Evolutionary conservation across 2,888 invertebrate genomes (phyloP).

Genomic region (Heliconius cydno): DNA sequence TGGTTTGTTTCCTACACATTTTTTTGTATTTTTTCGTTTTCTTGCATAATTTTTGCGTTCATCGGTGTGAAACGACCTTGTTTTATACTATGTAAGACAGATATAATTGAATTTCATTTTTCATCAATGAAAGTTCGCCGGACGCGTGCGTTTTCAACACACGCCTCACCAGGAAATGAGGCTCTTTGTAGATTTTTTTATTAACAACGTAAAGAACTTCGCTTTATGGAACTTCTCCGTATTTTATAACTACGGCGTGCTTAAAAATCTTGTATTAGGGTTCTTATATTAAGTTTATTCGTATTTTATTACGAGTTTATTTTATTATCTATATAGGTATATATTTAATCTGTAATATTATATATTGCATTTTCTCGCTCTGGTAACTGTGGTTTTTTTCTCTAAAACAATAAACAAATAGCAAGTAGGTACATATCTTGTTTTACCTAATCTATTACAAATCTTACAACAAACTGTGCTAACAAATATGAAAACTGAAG

Average conservation of each 20-base stretch:
- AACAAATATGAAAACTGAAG: slow-evolving; percentile 17
- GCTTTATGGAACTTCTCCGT: background rate
- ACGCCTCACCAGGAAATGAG: slow-evolving; percentile 42
- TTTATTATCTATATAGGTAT: background rate
- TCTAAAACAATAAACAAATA: too few species aligned
- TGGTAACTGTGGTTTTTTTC: background rate
- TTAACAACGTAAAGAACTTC: slow-evolving; percentile 24
- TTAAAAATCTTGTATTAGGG: background rate
- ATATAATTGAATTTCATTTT: slow-evolving; percentile 43
- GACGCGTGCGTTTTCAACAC: slow-evolving; percentile 30
- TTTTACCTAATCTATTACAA: background rate
- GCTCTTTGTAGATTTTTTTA: slow-evolving; percentile 40
- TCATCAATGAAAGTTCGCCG: slow-evolving; percentile 34
- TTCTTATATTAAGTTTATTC: slow-evolving; percentile 6
- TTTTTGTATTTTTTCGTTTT: too few species aligned
- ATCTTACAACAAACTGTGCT: background rate
- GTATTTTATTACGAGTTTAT: slow-evolving; percentile 2
- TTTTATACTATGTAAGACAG: background rate
- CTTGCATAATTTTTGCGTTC: background rate
- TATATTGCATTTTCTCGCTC: too few species aligned
- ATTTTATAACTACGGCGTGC: slow-evolving; percentile 7
- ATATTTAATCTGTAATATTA: background rate
- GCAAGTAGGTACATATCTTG: background rate
- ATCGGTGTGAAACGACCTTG: too few species aligned
- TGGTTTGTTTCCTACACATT: too few species aligned